These are phyloP conservation scores for Cuniculus paca DNA, from an alignment of 2,797 vertebrate genomes.

Conservation along the genomic window DNA sequence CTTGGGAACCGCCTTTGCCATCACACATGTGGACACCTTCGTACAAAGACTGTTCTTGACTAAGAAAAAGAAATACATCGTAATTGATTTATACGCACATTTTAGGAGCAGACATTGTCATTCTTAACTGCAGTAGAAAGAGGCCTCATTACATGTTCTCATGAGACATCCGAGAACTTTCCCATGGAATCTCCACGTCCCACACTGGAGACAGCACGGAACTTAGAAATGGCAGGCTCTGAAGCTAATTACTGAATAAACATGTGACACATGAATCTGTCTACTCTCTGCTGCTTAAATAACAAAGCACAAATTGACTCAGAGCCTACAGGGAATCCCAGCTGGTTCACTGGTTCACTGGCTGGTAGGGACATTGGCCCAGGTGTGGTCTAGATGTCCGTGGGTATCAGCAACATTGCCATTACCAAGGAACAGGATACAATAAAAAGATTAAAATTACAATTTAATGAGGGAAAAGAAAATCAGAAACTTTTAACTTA, in stretches of 20 bases:
- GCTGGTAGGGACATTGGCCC: neutral
- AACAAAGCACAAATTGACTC: neutral
- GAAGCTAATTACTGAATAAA: neutral
- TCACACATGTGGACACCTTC: slow-evolving; percentile 95
- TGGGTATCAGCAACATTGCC: neutral
- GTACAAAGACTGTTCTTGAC: slow-evolving; percentile 94
- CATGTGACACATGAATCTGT: rapidly evolving
- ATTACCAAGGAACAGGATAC: neutral
- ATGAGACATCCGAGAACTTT: rapidly evolving
- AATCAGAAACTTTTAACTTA: neutral
- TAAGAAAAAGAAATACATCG: slow-evolving; percentile 90
- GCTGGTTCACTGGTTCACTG: neutral
- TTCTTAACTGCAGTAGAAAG: slow-evolving; percentile 25
- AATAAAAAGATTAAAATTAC: neutral
- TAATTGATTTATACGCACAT: slow-evolving; percentile 70
- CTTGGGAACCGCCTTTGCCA: slow-evolving; percentile 93
- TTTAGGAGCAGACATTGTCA: slow-evolving; percentile 20
- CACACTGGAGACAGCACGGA: neutral
- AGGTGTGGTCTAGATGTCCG: neutral
- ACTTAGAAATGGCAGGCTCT: neutral
- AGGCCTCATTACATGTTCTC: neutral
- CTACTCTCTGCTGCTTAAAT: neutral
- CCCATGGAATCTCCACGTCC: neutral
- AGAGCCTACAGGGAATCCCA: neutral
- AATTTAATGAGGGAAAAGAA: neutral